Evolutionary conservation across 2,113 vertebrate species (phyloP), one percentile per base, ranked within the genome.

Genomic region (Siphamia tubifer): DNA sequence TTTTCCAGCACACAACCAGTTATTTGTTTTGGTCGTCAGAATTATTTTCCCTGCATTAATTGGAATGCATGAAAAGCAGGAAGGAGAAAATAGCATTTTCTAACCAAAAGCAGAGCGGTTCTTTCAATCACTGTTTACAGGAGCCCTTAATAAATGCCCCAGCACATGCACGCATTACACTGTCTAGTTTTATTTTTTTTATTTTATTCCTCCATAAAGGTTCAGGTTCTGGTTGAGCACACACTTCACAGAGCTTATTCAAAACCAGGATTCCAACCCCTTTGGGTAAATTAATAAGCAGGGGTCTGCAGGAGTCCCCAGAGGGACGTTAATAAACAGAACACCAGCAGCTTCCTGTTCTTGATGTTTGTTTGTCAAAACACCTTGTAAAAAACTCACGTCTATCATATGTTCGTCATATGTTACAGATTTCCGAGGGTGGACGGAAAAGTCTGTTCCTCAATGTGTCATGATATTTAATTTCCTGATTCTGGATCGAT

Each of bases 231-330:
- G 62, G 44, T 75, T 69, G 53, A 68, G 27, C 49, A 61, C 43
- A 75, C 64, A 47, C 39, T 55, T 54, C 79, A 66, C 48, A 39
- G 51, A 0, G 49, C 71, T 55, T 60, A 63, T 81, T 74, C 19
- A 58, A 58, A 68, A 40, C n/a, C 7, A 15, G 35, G 55, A 47
- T 32, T 65, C 30, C 24, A 44, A 43, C 23, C 53, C 57, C 48
- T 68, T 65, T 56, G 56, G 56, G 61, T 35, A 20, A 55, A 68
- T 66, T 68, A 82, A 82, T 74, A 72, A 74, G 32, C 39, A 60
- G 73, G 31, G 57, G n/a, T n/a, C 68, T 84, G 90, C 89, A 82
- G 62, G 38, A 43, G 47, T 48, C 82, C 76, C 82, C 74, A 47
- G 61, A 65, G 67, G 79, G 63, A 81, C 66, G 66, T 71, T 77